Percentiles rank a stretch among this genome's conserved stretches.
Conservation (phyloP, 2,797 vertebrate genomes). For the Triplophysa bombifrons region DNA sequence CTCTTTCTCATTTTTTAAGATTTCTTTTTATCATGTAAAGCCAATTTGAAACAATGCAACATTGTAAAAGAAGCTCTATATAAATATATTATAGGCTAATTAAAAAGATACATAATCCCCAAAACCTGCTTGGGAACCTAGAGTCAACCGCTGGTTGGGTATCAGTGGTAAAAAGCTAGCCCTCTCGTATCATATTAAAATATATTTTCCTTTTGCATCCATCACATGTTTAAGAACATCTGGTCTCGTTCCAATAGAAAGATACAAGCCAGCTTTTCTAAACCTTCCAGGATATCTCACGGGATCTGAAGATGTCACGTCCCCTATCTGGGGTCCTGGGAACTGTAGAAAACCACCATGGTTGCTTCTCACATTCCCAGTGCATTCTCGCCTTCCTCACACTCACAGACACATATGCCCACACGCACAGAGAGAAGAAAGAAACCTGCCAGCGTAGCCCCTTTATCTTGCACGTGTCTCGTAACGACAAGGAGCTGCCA, state of each 20-base stretch:
- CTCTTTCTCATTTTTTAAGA: too few relatives aligned
- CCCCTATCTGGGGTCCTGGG: constrained; percentile 27
- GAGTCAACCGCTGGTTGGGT: not conserved
- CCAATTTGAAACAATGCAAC: too few relatives aligned
- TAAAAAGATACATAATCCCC: not conserved
- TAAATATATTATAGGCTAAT: too few relatives aligned
- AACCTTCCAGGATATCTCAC: constrained; percentile 26
- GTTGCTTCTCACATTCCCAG: not conserved
- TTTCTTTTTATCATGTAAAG: too few relatives aligned
- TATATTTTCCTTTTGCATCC: not conserved
- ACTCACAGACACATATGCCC: constrained; percentile 11
- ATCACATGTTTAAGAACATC: not conserved
- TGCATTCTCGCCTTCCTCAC: not conserved
- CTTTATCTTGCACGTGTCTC: constrained; percentile 79
- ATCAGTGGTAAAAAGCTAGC: not conserved
- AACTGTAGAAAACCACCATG: constrained; percentile 34
- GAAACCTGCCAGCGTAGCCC: constrained; percentile 49
- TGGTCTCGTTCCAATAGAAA: not conserved
- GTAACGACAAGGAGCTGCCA: constrained; percentile 81
- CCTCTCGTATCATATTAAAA: not conserved
- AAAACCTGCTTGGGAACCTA: not conserved
- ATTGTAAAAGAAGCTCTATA: too few relatives aligned
- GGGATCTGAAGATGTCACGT: constrained; percentile 37
- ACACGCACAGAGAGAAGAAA: constrained; percentile 15
- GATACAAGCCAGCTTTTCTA: not conserved